Conservation (phyloP, 2,113 vertebrate genomes). For the Entelurus aequoreus region DNA sequence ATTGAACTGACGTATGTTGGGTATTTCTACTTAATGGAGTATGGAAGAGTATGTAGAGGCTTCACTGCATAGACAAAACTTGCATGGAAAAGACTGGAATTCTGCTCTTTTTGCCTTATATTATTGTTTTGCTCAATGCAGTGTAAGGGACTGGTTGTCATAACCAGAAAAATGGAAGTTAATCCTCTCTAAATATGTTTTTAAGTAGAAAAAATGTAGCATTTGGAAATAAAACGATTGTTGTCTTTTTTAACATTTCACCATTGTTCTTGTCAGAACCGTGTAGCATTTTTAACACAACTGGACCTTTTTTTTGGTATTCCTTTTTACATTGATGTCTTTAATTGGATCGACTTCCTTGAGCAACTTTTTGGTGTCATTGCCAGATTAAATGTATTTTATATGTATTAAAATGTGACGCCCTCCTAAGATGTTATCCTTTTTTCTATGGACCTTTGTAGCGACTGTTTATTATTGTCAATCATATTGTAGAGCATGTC, state of each 20-base stretch:
- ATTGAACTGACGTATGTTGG: not conserved
- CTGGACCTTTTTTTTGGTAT: not conserved
- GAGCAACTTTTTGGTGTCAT: not conserved
- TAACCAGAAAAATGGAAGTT: not conserved
- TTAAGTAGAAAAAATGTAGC: not conserved
- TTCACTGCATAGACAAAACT: not conserved
- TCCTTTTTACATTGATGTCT: not conserved
- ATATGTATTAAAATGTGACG: not conserved
- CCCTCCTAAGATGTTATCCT: not conserved
- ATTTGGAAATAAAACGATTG: not conserved
- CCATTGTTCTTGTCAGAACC: not conserved
- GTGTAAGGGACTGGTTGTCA: not conserved
- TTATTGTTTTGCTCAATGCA: not conserved
- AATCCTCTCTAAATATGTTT: not conserved
- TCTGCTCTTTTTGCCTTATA: not conserved
- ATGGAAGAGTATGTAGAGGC: no score
- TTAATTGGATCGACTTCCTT: not conserved
- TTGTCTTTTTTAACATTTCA: not conserved
- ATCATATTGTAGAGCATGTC: not conserved
- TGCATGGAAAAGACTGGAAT: not conserved
- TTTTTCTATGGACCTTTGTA: not conserved
- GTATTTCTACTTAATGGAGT: not conserved
- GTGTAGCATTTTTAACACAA: not conserved
- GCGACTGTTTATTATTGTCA: not conserved
- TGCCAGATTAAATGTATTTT: not conserved